phyloP scores from a whole-genome alignment of 2,888 invertebrate genomes.

The Pteria penguin region DNA sequence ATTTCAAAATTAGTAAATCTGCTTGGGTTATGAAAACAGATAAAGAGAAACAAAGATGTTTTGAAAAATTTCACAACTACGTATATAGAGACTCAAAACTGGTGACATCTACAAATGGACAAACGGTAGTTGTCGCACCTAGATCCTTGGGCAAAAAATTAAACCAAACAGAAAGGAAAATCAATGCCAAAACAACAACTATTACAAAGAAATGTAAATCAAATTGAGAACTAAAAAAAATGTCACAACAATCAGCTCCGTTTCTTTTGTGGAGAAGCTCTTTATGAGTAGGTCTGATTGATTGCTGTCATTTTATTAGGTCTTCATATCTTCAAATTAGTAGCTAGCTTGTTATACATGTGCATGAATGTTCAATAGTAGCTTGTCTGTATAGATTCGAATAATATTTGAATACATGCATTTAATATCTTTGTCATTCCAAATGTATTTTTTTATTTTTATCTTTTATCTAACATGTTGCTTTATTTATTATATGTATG shows the following conservation, averaged over 20 bases:
- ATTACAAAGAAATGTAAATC: background rate
- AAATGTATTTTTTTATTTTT: no score
- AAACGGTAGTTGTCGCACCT: background rate
- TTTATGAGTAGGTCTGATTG: background rate
- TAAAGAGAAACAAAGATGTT: background rate
- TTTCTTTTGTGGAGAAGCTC: background rate
- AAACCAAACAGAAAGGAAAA: background rate
- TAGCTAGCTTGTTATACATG: no score
- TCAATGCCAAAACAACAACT: background rate
- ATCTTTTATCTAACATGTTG: no score
- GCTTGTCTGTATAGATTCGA: no score
- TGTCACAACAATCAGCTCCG: background rate
- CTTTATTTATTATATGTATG: no score
- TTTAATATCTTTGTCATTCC: no score
- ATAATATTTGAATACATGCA: no score
- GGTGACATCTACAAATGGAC: background rate
- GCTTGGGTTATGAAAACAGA: constrained; percentile 10
- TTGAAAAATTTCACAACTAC: background rate
- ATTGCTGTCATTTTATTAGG: no score
- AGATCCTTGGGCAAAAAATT: background rate
- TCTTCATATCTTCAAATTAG: no score
- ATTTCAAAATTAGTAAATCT: background rate
- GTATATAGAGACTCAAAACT: background rate
- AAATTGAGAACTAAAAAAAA: no score
- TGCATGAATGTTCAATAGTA: no score